Percentiles rank a stretch among this genome's conserved stretches.
Evolutionary conservation across 2,888 invertebrate genomes (phyloP).

Genomic region (Ischnus inquisitorius): DNA sequence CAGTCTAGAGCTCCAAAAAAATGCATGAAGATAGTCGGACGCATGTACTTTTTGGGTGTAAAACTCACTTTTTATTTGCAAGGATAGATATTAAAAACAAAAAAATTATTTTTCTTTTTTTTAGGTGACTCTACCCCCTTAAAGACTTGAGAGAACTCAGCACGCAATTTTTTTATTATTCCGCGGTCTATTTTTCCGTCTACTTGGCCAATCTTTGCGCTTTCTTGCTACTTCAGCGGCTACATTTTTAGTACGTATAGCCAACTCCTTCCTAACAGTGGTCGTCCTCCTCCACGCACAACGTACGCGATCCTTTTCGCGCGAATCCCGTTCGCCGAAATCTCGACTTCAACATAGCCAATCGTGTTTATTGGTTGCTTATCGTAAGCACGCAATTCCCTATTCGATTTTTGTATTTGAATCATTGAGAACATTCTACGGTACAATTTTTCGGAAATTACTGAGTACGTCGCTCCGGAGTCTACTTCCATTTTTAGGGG

Average conservation of each 20-base stretch:
- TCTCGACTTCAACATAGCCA: conserved; percentile 23
- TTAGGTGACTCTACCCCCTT: no score
- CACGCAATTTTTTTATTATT: conserved; percentile 3
- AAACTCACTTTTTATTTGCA: no score
- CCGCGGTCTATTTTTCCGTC: neutral
- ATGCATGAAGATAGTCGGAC: no score
- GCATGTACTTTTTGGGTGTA: no score
- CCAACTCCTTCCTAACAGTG: conserved; percentile 45
- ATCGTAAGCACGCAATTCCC: conserved; percentile 20
- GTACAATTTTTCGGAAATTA: conserved; percentile 36
- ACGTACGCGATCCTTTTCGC: conserved; percentile 32
- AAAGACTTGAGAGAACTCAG: conserved; percentile 53
- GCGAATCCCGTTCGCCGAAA: neutral
- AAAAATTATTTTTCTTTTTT: no score
- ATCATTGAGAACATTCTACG: neutral
- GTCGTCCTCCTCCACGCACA: conserved; percentile 24
- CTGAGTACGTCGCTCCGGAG: conserved; percentile 35
- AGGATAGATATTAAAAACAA: no score
- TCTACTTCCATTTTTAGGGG: conserved; percentile 46
- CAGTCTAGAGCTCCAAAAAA: no score
- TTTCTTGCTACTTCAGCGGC: conserved; percentile 8
- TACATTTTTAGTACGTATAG: conserved; percentile 31
- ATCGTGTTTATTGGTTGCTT: conserved; percentile 22
- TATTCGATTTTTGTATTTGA: neutral
- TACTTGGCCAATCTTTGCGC: neutral